phyloP scores from a whole-genome alignment of 1,140 invertebrate species.

The Temnothorax curvispinosus region DNA sequence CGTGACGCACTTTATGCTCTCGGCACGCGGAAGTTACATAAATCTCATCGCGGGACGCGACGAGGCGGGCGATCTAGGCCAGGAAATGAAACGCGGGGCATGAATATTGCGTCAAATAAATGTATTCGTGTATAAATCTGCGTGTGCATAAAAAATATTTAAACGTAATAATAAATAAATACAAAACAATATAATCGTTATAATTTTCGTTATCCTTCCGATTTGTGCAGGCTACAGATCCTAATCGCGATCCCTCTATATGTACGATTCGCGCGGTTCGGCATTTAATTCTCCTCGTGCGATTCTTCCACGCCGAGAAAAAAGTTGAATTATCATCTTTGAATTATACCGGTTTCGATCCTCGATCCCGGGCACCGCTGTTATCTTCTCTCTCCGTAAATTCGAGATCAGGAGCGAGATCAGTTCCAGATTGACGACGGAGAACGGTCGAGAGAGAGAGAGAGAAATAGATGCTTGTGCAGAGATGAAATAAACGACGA shows the following conservation, averaged over 20 bases:
- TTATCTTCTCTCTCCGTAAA: no score
- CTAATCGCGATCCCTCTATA: neutral
- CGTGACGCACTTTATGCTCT: neutral
- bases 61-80: neutral
- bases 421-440: neutral
- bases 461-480: neutral
- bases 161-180: slow-evolving; percentile 25
- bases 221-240: no score
- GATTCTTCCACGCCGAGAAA: neutral
- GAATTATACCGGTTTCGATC: neutral
- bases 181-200: neutral
- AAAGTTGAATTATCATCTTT: neutral
- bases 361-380: neutral
- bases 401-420: neutral
- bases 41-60: neutral
- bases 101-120: slow-evolving; percentile 6
- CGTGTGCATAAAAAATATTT: slow-evolving; percentile 10
- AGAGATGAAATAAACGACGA: slow-evolving; percentile 3
- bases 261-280: neutral
- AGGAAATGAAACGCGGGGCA: neutral
- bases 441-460: neutral
- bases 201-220: slow-evolving; percentile 1
- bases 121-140: slow-evolving; percentile 12
- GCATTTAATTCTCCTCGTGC: neutral
- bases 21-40: neutral